Evolutionary conservation across 2,888 invertebrate genomes (phyloP), one percentile per base, ranked within the genome.

Genomic region (Idaea aversata): DNA sequence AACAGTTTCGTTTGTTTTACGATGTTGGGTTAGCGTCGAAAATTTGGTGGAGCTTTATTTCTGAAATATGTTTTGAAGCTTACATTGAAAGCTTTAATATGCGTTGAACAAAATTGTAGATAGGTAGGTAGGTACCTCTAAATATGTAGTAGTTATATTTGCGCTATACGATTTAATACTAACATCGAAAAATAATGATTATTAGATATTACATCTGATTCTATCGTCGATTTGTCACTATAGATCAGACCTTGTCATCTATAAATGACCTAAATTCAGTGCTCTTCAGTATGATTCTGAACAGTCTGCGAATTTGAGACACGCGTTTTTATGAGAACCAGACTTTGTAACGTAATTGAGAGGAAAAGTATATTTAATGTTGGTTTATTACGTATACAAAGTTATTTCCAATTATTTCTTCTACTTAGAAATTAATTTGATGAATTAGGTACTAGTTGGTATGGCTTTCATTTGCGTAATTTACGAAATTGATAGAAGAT

Each of bases 1-100:
- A 64, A 70, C 67, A 47, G 47, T 13, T 47, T 10, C 47, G 47
- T 47, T 47, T 47, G 47, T 47, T 47, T 47, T 47, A 47, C 47
- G 47, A 47, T 47, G 47, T 47, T 47, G 47, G 5, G 7, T 47
- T 13, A 47, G 0, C 13, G 47, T 47, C 3, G 0, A 47, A 38
- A 47, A 13, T 47, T 36, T 47, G 7, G 10, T 47, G 13, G 4
- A 47, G 13, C 47, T 47, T 47, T 47, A 47, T 47, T 47, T 47
- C 4, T 6, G 10, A 47, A 47, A 47, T 47, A 10, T 6, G 10
- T 47, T 47, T 1, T 47, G 47, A 13, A 47, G 47, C 7, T 36
- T 47, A 47, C 47, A 10, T 47, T 47, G 47, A 47, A 47, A 47
- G 7, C 47, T 47, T 47, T 47, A 47, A 6, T 10, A 25, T 3